Conservation (phyloP, 2,797 vertebrate species). For the Alauda arvensis region DNA sequence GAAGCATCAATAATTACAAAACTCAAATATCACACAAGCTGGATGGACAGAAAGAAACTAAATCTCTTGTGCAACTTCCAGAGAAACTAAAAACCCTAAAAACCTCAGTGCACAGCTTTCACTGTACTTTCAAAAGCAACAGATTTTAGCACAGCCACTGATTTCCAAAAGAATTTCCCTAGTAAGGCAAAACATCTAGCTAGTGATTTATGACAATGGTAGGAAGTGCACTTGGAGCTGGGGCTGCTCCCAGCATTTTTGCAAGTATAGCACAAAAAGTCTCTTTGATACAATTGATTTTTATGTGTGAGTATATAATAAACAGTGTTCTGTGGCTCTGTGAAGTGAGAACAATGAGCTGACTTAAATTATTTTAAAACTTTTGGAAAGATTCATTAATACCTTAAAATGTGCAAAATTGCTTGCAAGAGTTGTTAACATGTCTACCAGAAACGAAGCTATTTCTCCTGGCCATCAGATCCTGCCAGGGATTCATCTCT, state of each 20-base stretch:
- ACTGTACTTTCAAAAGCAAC: background rate
- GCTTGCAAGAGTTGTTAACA: background rate
- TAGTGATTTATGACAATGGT: slow-evolving; percentile 70
- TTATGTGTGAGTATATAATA: background rate
- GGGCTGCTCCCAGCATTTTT: slow-evolving; percentile 37
- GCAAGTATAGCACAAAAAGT: slow-evolving; percentile 41
- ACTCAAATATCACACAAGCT: background rate
- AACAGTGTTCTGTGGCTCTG: slow-evolving; percentile 15
- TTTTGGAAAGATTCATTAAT: background rate
- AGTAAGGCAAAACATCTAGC: slow-evolving; percentile 15
- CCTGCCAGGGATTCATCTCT: background rate
- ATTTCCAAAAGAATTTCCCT: slow-evolving; percentile 24
- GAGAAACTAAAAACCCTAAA: background rate
- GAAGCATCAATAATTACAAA: background rate
- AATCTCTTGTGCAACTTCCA: background rate
- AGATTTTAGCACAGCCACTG: background rate
- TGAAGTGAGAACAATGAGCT: background rate
- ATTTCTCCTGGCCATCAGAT: background rate
- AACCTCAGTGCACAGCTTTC: background rate
- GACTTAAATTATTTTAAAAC: background rate
- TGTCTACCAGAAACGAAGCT: background rate
- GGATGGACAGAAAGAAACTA: background rate
- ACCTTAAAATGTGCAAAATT: background rate
- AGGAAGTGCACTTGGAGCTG: slow-evolving; percentile 66
- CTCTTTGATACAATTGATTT: slow-evolving; percentile 49